Percentiles rank a stretch among this genome's conserved stretches.
These are phyloP conservation scores for Melieria omissa DNA, from an alignment of 2,888 invertebrate species.

Conservation along the genomic window DNA sequence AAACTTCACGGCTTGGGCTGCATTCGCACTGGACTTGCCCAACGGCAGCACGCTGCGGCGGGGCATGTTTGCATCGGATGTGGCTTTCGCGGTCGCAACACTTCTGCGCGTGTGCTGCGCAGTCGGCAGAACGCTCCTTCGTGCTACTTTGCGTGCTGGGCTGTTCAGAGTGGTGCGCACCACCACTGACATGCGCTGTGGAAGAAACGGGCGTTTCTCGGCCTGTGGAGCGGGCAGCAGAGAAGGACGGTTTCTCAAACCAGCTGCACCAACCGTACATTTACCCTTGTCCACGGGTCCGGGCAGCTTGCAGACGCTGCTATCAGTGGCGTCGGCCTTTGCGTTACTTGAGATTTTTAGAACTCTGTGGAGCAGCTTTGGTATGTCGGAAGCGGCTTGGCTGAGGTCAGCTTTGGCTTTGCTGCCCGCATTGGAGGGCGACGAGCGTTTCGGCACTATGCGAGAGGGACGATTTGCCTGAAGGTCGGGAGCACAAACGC, in stretches of 20 bases:
- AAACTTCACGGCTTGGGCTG: neutral
- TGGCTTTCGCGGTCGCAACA: conserved; percentile 4
- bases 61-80: neutral
- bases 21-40: conserved; percentile 9
- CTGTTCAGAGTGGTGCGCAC: conserved; percentile 63
- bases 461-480: conserved; percentile 45
- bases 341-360: conserved; percentile 51
- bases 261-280: conserved; percentile 2
- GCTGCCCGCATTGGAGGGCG: conserved; percentile 30
- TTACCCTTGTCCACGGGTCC: conserved; percentile 18
- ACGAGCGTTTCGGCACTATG: conserved; percentile 37
- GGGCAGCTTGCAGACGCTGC: neutral
- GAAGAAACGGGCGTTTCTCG: conserved; percentile 50
- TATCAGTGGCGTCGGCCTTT: conserved; percentile 16
- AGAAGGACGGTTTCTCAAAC: conserved; percentile 31
- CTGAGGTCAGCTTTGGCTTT: conserved; percentile 25
- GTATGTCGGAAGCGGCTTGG: conserved; percentile 51
- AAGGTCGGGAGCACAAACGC: conserved; percentile 44
- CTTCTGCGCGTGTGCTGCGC: conserved; percentile 33
- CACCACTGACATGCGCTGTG: conserved; percentile 62
- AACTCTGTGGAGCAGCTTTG: conserved; percentile 53
- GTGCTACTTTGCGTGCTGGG: conserved; percentile 57
- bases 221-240: conserved; percentile 40
- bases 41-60: conserved; percentile 36
- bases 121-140: conserved; percentile 40